Percentiles rank a stretch among this genome's conserved stretches.
These are phyloP conservation scores for Antennarius striatus DNA, from an alignment of 2,113 vertebrate species.

Conservation along the genomic window DNA sequence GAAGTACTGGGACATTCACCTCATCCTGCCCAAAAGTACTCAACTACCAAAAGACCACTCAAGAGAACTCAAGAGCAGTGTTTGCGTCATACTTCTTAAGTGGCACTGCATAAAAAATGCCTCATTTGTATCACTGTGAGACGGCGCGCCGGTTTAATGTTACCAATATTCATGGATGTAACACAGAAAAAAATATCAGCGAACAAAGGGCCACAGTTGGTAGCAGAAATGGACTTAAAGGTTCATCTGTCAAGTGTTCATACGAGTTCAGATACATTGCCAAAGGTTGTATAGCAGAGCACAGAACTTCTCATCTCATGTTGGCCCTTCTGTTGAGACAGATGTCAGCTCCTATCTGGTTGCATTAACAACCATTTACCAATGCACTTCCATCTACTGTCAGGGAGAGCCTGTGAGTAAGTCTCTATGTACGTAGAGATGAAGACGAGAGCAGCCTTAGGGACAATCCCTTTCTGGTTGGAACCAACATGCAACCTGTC, in stretches of 20 bases:
- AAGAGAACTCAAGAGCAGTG: constrained; percentile 64
- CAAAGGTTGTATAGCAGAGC: constrained; percentile 33
- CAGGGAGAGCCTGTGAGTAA: constrained; percentile 12
- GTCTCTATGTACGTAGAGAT: neutral
- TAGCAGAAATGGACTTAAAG: neutral
- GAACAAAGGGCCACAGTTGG: constrained; percentile 7
- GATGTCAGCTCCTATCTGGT: constrained; percentile 44
- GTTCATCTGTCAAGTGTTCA: constrained; percentile 53
- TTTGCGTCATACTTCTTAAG: constrained; percentile 75
- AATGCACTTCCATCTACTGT: constrained; percentile 42
- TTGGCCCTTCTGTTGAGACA: constrained; percentile 43
- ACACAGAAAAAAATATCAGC: neutral
- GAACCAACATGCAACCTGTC: neutral
- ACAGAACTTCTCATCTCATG: constrained; percentile 33
- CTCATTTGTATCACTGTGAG: constrained; percentile 42
- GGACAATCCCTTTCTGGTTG: no score
- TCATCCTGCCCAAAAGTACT: constrained; percentile 68
- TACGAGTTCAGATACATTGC: constrained; percentile 35
- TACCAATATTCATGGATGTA: no score
- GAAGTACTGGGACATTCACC: constrained; percentile 73
- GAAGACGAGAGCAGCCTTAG: neutral
- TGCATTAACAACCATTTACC: constrained; percentile 52
- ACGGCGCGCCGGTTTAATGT: constrained; percentile 11
- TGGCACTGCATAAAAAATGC: constrained; percentile 46
- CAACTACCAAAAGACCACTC: constrained; percentile 74